Percentiles rank a stretch among this genome's conserved stretches.
Conservation (phyloP, 2,797 vertebrate species). For the Cryptoblepharus egeriae region DNA sequence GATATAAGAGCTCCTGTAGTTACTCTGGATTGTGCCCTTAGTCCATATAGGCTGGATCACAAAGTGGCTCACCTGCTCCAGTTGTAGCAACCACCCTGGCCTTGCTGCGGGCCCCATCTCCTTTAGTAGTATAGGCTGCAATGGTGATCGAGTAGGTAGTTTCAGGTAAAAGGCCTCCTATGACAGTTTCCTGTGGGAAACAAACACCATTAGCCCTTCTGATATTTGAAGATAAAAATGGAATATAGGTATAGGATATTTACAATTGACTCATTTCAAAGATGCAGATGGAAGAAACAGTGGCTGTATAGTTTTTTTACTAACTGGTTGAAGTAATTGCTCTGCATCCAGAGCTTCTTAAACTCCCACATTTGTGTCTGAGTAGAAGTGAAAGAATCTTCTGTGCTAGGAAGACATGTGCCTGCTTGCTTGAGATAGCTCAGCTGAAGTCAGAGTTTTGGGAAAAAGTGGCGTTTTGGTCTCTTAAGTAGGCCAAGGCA, state of each 20-base stretch:
- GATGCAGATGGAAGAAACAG: not conserved
- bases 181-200: conserved; percentile 84
- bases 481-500: not conserved
- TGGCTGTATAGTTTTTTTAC: not conserved
- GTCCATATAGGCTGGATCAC: not conserved
- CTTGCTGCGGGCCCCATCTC: conserved; percentile 94
- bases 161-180: conserved; percentile 90
- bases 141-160: conserved; percentile 94
- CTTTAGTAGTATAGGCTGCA: conserved; percentile 93
- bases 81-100: conserved; percentile 90
- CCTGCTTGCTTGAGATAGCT: not conserved
- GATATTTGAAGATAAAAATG: not conserved
- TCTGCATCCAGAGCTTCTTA: not conserved
- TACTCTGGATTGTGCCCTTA: too few relatives aligned
- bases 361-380: not conserved
- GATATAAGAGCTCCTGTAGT: too few relatives aligned
- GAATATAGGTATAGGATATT: not conserved
- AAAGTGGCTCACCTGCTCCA: conserved; percentile 87
- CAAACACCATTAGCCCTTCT: conserved; percentile 47
- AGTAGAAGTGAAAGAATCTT: not conserved
- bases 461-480: not conserved
- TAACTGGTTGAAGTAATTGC: not conserved
- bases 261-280: not conserved
- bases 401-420: not conserved
- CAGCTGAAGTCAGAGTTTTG: not conserved